Conservation (phyloP, 2,888 invertebrate species). For the Isotomurus palustris region DNA sequence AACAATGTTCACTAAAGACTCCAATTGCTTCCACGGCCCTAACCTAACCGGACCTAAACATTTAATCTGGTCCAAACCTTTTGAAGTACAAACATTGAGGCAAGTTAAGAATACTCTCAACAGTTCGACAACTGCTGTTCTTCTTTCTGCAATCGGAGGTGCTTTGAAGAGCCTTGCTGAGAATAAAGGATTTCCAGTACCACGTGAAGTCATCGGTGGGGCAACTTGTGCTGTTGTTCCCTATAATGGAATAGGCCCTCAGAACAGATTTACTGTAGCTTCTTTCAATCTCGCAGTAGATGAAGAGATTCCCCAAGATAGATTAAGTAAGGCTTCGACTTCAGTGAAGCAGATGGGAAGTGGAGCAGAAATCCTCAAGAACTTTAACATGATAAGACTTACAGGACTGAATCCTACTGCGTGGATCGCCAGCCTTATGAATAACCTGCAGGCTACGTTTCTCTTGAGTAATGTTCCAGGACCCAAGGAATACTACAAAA, state of each 20-base stretch:
- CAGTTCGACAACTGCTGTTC: constrained; percentile 22
- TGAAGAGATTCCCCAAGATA: constrained; percentile 12
- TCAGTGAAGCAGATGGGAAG: constrained; percentile 26
- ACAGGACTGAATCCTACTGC: constrained; percentile 32
- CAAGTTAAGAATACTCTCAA: constrained; percentile 9
- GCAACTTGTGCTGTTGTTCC: constrained; percentile 40
- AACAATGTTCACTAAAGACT: constrained; percentile 25
- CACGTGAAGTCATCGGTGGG: constrained; percentile 30
- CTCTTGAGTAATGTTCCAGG: constrained; percentile 44
- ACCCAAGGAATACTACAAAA: constrained; percentile 29
- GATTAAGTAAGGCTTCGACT: constrained; percentile 27
- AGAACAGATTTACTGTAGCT: constrained; percentile 38
- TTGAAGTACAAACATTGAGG: constrained; percentile 2
- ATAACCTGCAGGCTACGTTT: constrained; percentile 35
- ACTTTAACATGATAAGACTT: constrained; percentile 33
- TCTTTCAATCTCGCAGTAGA: constrained; percentile 30
- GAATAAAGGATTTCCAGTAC: constrained; percentile 33
- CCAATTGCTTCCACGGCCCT: constrained; percentile 37
- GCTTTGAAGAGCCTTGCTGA: constrained; percentile 32
- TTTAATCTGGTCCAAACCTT: constrained; percentile 17
- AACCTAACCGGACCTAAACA: constrained; percentile 31
- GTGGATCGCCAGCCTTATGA: constrained; percentile 31
- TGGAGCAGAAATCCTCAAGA: constrained; percentile 29
- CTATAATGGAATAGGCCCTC: constrained; percentile 32
- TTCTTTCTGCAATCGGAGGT: constrained; percentile 29